Conservation (phyloP, 2,888 invertebrate genomes). For the Cheilosia impressa region DNA sequence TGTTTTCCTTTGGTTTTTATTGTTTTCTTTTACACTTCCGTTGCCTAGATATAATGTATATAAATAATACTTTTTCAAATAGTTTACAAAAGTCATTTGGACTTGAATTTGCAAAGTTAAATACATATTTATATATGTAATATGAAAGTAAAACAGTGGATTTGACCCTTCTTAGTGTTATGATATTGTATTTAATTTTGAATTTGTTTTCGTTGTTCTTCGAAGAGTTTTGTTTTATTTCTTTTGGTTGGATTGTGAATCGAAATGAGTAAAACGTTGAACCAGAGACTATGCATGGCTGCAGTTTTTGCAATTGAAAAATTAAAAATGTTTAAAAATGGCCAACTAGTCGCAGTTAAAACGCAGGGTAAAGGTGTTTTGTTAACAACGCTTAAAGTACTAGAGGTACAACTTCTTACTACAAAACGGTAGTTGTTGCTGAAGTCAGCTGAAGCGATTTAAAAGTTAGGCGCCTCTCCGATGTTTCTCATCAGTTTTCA, state of each 20-base stretch:
- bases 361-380: no score
- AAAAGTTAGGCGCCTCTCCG: no score
- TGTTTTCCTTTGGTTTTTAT: conserved; percentile 12
- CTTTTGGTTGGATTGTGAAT: conserved; percentile 39
- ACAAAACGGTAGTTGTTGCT: no score
- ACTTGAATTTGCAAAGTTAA: conserved; percentile 68
- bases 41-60: conserved; percentile 73
- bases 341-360: no score
- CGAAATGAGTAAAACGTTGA: background rate
- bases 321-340: no score
- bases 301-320: conserved; percentile 19
- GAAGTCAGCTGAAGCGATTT: accelerated
- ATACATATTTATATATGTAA: conserved; percentile 76
- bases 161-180: conserved; percentile 83
- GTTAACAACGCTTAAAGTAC: no score
- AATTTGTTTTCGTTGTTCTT: conserved; percentile 74
- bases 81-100: conserved; percentile 61
- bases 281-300: conserved; percentile 6
- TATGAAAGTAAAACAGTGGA: conserved; percentile 84
- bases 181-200: conserved; percentile 58
- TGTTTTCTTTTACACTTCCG: conserved; percentile 33
- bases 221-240: conserved; percentile 19
- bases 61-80: conserved; percentile 59
- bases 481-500: no score
- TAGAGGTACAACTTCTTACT: no score